These are phyloP conservation scores for Gobiocypris rarus DNA, from an alignment of 2,113 vertebrate species.

Conservation along the genomic window DNA sequence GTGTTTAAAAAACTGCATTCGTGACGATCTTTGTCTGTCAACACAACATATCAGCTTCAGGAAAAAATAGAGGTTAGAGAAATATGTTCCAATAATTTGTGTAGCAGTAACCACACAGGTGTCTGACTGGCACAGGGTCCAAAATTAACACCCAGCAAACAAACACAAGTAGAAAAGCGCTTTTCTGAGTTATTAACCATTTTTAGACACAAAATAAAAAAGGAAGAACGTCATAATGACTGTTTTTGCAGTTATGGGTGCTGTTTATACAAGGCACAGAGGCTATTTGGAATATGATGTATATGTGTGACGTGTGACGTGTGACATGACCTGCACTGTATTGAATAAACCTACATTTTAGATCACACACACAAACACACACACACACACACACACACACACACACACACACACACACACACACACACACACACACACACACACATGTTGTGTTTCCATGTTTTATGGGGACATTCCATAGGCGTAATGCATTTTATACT, in stretches of 20 bases:
- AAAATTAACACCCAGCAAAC: background rate
- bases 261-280: background rate
- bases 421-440: no score
- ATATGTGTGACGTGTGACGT: background rate
- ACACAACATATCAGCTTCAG: slow-evolving; percentile 1
- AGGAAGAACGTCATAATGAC: background rate
- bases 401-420: no score
- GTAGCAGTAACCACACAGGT: background rate
- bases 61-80: background rate
- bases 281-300: background rate
- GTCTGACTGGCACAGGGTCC: background rate
- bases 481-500: no score
- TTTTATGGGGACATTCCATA: no score
- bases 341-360: no score
- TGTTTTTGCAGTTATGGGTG: background rate
- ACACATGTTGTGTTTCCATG: no score
- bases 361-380: no score
- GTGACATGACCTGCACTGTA: no score
- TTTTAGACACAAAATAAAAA: background rate
- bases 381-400: no score
- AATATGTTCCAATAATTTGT: background rate
- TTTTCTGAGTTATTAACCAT: background rate
- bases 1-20: background rate
- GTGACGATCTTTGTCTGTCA: background rate
- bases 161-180: background rate